Evolutionary conservation across 2,888 invertebrate genomes (phyloP).

Genomic region (Coenonympha glycerion): DNA sequence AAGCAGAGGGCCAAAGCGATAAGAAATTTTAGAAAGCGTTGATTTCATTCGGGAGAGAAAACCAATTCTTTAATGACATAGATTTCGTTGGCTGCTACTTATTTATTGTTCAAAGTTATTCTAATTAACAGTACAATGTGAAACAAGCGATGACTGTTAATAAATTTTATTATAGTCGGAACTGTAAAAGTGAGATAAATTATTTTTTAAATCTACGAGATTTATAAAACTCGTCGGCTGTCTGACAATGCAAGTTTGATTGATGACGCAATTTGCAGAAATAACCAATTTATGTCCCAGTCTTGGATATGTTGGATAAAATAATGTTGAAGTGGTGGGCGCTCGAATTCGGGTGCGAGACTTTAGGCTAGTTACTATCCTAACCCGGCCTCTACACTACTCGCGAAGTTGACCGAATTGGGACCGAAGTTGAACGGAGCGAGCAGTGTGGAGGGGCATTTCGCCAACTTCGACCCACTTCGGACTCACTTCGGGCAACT

Average conservation of each 20-base stretch:
- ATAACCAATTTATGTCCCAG: neutral
- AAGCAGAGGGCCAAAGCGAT: neutral
- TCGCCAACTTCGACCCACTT: too few species aligned
- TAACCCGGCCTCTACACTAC: too few species aligned
- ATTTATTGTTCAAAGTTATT: conserved; percentile 8
- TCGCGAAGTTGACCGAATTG: too few species aligned
- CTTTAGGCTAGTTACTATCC: too few species aligned
- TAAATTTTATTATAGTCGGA: neutral
- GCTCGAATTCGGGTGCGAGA: too few species aligned
- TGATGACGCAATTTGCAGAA: neutral
- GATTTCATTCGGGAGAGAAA: neutral
- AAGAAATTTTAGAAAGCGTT: conserved; percentile 2
- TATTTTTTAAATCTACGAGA: neutral
- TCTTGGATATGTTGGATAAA: too few species aligned
- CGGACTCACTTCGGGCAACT: too few species aligned
- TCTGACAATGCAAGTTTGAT: neutral
- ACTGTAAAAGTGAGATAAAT: conserved; percentile 1
- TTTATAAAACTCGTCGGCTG: neutral
- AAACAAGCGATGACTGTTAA: conserved; percentile 1
- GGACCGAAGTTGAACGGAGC: too few species aligned
- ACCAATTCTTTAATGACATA: conserved; percentile 5
- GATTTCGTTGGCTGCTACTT: neutral
- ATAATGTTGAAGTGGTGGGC: too few species aligned
- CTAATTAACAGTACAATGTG: conserved; percentile 9
- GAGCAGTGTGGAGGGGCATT: too few species aligned